These are phyloP conservation scores for Thunnus albacares DNA, from an alignment of 2,797 vertebrate species.

Conservation along the genomic window DNA sequence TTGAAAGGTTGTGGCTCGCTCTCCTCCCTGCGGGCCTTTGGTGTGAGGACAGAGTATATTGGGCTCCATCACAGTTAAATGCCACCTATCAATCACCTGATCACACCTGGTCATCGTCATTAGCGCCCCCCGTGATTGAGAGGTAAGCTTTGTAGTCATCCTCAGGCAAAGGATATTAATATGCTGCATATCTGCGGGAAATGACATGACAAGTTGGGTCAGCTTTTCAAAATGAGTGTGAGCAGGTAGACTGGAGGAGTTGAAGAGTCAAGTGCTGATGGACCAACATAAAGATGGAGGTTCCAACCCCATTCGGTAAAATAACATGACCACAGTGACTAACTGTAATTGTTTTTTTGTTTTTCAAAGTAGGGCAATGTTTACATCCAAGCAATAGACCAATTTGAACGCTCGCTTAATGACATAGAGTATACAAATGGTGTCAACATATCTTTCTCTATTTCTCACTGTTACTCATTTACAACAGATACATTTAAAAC, in stretches of 20 bases:
- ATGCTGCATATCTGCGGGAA: slow-evolving; percentile 29
- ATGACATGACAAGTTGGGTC: slow-evolving; percentile 63
- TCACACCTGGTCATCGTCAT: slow-evolving; percentile 60
- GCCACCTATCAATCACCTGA: slow-evolving; percentile 83
- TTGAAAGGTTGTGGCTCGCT: slow-evolving; percentile 75
- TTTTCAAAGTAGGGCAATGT: no score
- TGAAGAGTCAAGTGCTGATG: neutral
- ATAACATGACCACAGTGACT: neutral
- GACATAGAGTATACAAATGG: neutral
- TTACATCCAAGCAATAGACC: no score
- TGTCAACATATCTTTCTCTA: neutral
- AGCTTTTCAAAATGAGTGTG: slow-evolving; percentile 43
- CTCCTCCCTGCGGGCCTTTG: slow-evolving; percentile 57
- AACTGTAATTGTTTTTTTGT: neutral
- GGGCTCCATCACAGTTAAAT: slow-evolving; percentile 76
- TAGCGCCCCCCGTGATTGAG: slow-evolving; percentile 69
- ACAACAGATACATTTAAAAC: no score
- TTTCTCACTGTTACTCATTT: neutral
- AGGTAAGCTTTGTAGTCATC: slow-evolving; percentile 74
- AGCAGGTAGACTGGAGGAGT: neutral
- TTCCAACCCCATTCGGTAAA: neutral
- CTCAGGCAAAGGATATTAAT: slow-evolving; percentile 64
- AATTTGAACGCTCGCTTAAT: neutral
- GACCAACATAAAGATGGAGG: neutral
- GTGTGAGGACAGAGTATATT: slow-evolving; percentile 56